These are phyloP conservation scores for Zaprionus vittiger DNA, from an alignment of 1,140 invertebrate species.

Conservation along the genomic window DNA sequence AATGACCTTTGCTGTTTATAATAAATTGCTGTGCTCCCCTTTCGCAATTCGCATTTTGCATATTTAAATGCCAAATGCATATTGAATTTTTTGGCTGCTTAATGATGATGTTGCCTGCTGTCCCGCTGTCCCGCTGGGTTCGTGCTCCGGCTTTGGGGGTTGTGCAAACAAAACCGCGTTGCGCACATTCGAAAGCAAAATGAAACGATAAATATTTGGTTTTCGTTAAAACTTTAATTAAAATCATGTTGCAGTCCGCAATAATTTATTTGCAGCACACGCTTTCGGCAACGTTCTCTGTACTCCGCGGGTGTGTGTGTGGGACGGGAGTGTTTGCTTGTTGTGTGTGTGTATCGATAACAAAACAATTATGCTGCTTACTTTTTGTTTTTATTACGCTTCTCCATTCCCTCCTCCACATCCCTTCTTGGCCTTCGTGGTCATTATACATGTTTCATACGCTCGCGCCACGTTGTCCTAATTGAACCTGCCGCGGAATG, in stretches of 20 bases:
- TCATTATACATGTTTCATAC: slow-evolving; percentile 62
- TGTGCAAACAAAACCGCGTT: slow-evolving; percentile 57
- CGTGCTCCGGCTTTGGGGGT: not conserved
- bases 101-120: slow-evolving; percentile 55
- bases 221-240: slow-evolving; percentile 83
- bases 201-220: slow-evolving; percentile 82
- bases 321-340: not conserved
- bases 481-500: slow-evolving; percentile 69
- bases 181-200: slow-evolving; percentile 77
- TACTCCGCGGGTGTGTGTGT: not conserved
- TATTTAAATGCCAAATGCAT: slow-evolving; percentile 67
- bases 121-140: not conserved
- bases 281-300: slow-evolving; percentile 20
- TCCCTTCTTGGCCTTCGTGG: slow-evolving; percentile 40
- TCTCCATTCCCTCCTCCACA: slow-evolving; percentile 10
- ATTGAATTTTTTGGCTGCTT: slow-evolving; percentile 64
- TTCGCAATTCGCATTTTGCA: slow-evolving; percentile 51
- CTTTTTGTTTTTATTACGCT: slow-evolving; percentile 57
- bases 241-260: slow-evolving; percentile 74
- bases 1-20: slow-evolving; percentile 70
- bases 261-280: slow-evolving; percentile 76
- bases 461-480: slow-evolving; percentile 51
- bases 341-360: slow-evolving; percentile 54
- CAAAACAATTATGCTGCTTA: slow-evolving; percentile 78
- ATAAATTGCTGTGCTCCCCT: slow-evolving; percentile 55